phyloP scores from a whole-genome alignment of 2,888 invertebrate species.

The Nephrotoma flavescens region DNA sequence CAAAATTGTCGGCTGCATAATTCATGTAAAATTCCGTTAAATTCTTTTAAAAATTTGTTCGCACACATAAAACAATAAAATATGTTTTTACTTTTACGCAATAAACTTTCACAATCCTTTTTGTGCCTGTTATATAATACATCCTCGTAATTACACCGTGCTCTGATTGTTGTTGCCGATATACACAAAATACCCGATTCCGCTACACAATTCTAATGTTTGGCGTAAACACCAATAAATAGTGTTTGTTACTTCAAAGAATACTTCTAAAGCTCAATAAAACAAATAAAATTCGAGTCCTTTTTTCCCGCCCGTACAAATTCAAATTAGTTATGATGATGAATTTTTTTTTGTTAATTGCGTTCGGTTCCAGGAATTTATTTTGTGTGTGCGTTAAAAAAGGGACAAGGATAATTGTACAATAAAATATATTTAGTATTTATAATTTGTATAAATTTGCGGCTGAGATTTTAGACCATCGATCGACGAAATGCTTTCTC shows the following conservation, averaged over 20 bases:
- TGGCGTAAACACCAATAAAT: background rate
- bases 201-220: background rate
- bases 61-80: background rate
- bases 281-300: background rate
- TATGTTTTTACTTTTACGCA: background rate
- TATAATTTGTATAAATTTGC: background rate
- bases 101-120: background rate
- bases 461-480: background rate
- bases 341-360: background rate
- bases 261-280: background rate
- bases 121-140: background rate
- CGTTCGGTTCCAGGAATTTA: background rate
- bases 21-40: background rate
- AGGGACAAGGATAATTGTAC: background rate
- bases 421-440: background rate
- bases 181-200: background rate
- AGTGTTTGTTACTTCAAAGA: background rate
- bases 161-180: background rate
- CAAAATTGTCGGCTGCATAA: background rate
- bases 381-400: background rate
- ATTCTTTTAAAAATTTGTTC: background rate
- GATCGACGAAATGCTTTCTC: background rate
- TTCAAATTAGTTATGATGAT: background rate
- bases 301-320: background rate
- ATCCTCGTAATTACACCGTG: background rate